Evolutionary conservation across 2,797 vertebrate species (phyloP).

Genomic region (Etheostoma nigrum): DNA sequence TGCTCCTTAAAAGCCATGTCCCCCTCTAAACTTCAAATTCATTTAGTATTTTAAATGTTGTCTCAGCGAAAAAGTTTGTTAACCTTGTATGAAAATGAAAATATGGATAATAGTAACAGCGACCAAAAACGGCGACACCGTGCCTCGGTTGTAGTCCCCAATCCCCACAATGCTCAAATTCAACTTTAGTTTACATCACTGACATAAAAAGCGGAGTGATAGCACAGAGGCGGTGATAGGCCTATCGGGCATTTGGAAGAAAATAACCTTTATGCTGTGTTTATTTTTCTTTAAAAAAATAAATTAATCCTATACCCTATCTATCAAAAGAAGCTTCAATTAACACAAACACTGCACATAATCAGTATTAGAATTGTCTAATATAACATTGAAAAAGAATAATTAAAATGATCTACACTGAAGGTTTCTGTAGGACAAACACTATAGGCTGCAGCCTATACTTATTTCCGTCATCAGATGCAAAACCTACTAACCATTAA

Average conservation of each 20-base stretch:
- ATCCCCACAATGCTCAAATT: background rate
- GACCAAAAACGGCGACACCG: background rate
- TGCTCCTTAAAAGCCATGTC: background rate
- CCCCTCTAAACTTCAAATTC: background rate
- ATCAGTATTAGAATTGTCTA: accelerated
- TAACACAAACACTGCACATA: accelerated
- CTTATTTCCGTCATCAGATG: background rate
- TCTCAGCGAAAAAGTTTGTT: background rate
- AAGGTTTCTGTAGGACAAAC: background rate
- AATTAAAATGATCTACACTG: background rate
- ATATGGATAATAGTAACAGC: background rate
- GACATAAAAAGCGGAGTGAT: background rate
- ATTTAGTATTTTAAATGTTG: background rate
- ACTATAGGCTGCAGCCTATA: too few relatives aligned
- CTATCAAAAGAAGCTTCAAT: too few relatives aligned
- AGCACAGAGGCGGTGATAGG: background rate
- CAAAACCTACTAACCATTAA: background rate
- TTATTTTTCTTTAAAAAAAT: too few relatives aligned
- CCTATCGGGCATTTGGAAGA: background rate
- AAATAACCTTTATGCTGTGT: background rate
- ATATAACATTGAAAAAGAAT: background rate
- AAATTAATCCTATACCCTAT: background rate
- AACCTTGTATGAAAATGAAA: background rate
- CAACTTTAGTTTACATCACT: background rate
- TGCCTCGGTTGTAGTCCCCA: background rate